A percentile compares a stretch with the other conserved stretches of the same genome.
phyloP scores from a whole-genome alignment of 2,113 vertebrate genomes.

The Serinus canaria region DNA sequence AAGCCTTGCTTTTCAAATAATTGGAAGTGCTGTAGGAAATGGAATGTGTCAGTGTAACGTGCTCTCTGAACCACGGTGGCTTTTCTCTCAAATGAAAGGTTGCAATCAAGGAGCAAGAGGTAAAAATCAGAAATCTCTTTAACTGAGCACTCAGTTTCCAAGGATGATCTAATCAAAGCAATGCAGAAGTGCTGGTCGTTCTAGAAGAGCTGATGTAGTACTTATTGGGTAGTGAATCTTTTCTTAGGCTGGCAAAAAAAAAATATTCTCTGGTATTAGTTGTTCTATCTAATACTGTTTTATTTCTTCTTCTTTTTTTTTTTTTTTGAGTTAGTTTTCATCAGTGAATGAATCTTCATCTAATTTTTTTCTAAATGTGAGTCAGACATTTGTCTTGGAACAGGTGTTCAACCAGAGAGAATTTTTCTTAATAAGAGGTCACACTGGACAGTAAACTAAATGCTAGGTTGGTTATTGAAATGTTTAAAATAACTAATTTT shows the following conservation, averaged over 20 bases:
- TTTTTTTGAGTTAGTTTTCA: not conserved
- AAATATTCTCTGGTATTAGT: not conserved
- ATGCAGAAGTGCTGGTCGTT: not conserved
- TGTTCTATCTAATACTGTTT: not conserved
- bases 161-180: not conserved
- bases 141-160: not conserved
- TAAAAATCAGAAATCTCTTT: not conserved
- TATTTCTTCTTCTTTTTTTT: not conserved
- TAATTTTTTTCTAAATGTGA: not conserved
- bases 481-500: not conserved
- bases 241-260: not conserved
- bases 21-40: not conserved
- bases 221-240: not conserved
- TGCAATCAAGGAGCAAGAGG: not conserved
- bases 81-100: not conserved
- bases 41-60: not conserved
- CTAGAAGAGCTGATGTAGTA: not conserved
- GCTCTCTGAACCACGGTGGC: not conserved
- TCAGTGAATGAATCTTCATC: not conserved
- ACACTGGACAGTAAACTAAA: not conserved
- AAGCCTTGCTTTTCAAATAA: not conserved
- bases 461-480: not conserved
- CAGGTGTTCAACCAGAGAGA: not conserved
- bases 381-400: not conserved
- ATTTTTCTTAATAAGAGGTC: not conserved